A percentile compares a stretch with the other conserved stretches of the same genome.
These are phyloP conservation scores for Charina bottae DNA, from an alignment of 2,113 vertebrate species.

Conservation along the genomic window DNA sequence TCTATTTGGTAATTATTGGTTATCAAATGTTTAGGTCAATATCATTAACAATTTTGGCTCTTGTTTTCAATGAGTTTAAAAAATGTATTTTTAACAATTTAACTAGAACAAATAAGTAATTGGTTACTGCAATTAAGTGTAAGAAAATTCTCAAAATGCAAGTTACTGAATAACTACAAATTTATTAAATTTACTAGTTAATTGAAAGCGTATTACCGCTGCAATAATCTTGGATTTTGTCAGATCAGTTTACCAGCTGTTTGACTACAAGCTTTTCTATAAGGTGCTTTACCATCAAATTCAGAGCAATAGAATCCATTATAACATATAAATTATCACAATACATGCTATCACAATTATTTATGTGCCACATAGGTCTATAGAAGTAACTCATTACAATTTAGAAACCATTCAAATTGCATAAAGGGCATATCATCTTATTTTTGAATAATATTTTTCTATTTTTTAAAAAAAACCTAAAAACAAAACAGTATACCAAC, in stretches of 20 bases:
- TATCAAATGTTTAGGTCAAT: slow-evolving; percentile 12
- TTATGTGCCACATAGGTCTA: background rate
- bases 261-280: background rate
- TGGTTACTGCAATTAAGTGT: background rate
- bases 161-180: background rate
- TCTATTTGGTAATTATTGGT: background rate
- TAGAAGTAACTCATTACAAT: slow-evolving; percentile 17
- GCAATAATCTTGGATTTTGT: slow-evolving; percentile 28
- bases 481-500: slow-evolving; percentile 24
- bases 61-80: background rate
- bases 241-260: background rate
- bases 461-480: slow-evolving; percentile 32
- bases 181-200: slow-evolving; percentile 8
- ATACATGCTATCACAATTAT: slow-evolving; percentile 5
- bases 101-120: slow-evolving; percentile 15
- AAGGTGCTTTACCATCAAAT: background rate
- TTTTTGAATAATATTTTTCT: background rate
- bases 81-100: slow-evolving; percentile 16
- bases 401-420: background rate
- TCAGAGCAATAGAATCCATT: background rate
- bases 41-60: slow-evolving; percentile 10
- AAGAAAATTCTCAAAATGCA: background rate
- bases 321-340: slow-evolving; percentile 16
- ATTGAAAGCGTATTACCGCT: background rate
- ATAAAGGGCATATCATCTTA: slow-evolving; percentile 1